Percentiles rank a stretch among this genome's conserved stretches.
Conservation (phyloP, 1,140 invertebrate genomes). For the Eupeodes corollae region DNA sequence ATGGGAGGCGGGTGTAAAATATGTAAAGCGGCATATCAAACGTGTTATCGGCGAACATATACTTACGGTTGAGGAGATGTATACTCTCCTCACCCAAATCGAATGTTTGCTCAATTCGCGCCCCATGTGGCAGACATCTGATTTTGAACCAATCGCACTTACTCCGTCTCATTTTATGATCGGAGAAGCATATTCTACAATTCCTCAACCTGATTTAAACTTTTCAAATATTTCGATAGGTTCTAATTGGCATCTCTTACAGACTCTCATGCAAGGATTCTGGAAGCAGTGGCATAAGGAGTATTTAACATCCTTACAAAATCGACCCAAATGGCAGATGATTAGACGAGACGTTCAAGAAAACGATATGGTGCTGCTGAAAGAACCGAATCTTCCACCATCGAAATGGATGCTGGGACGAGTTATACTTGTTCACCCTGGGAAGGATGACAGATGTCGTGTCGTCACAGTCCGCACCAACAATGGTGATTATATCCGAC, state of each 20-base stretch:
- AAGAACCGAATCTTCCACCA: conserved; percentile 25
- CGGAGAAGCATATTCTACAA: conserved; percentile 1
- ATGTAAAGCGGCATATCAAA: conserved; percentile 1
- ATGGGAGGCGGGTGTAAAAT: too few relatives aligned
- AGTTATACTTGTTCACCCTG: too few relatives aligned
- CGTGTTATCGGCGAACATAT: conserved; percentile 12
- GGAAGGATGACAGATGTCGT: too few relatives aligned
- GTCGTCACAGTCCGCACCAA: too few relatives aligned
- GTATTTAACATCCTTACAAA: conserved; percentile 13
- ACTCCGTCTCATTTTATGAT: conserved; percentile 19
- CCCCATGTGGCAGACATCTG: too few relatives aligned
- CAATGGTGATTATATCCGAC: too few relatives aligned
- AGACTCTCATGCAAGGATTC: conserved; percentile 9
- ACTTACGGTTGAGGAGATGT: conserved; percentile 21
- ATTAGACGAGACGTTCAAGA: conserved; percentile 10
- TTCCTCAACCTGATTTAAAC: conserved; percentile 15
- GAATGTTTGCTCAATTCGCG: too few relatives aligned
- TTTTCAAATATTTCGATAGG: conserved; percentile 2
- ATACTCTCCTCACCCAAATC: conserved; percentile 17
- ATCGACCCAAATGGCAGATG: conserved; percentile 13
- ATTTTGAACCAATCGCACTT: too few relatives aligned
- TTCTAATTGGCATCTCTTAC: conserved; percentile 7
- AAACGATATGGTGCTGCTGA: conserved; percentile 27
- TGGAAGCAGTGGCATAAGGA: conserved; percentile 15
- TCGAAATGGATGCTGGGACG: conserved; percentile 23